phyloP scores from a whole-genome alignment of 2,797 vertebrate species.

The Varecia variegata region DNA sequence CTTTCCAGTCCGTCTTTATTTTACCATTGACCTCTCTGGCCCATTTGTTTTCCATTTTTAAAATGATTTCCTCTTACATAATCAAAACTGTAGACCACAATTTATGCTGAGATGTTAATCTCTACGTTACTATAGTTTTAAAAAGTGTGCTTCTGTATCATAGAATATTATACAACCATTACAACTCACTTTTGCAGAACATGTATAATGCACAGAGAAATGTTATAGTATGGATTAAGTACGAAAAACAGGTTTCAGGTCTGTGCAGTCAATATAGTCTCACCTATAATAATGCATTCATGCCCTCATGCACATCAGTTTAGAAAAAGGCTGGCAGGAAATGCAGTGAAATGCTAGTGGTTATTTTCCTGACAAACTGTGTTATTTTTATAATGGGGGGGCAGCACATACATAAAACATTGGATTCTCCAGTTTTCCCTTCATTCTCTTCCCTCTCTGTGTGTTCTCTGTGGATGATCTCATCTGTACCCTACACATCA shows the following conservation, averaged over 20 bases:
- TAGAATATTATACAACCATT: background rate
- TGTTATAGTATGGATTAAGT: background rate
- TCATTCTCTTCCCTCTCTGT: background rate
- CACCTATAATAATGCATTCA: background rate
- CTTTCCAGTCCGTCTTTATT: background rate
- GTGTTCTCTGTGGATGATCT: background rate
- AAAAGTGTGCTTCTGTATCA: background rate
- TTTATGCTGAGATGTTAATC: background rate
- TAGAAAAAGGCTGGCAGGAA: background rate
- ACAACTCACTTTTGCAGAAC: background rate
- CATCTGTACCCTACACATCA: background rate
- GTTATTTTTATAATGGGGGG: background rate
- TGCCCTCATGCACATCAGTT: background rate
- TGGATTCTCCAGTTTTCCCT: background rate
- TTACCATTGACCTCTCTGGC: background rate
- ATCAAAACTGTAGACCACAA: background rate
- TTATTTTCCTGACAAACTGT: background rate
- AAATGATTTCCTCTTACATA: slow-evolving; percentile 32
- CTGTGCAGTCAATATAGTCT: background rate
- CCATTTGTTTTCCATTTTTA: background rate
- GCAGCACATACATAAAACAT: background rate
- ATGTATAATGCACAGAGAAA: background rate
- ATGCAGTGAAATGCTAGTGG: background rate
- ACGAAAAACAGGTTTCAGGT: background rate
- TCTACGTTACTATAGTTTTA: background rate